Conservation (phyloP, 2,888 invertebrate species). For the Steinernema carpocapsae region DNA sequence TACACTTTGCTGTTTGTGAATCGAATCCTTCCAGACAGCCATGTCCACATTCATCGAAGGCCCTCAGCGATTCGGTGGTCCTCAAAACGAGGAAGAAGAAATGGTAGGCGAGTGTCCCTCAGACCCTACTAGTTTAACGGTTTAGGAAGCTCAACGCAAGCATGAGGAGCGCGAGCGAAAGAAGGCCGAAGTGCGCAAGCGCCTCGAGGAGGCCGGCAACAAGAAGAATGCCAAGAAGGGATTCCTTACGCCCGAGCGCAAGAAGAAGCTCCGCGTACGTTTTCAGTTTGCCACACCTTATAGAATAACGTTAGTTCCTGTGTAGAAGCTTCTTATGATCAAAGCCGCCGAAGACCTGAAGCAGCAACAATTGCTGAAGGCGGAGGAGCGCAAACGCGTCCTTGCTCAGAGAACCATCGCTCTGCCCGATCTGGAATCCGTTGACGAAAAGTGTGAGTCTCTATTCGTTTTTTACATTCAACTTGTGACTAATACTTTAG, state of each 20-base stretch:
- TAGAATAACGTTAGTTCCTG: not conserved
- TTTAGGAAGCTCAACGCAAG: slow-evolving; percentile 75
- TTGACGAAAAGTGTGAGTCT: slow-evolving; percentile 79
- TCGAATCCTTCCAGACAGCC: not conserved
- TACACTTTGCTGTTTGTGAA: not conserved
- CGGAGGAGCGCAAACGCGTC: slow-evolving; percentile 91
- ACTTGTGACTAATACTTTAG: not conserved
- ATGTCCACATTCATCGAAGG: not conserved
- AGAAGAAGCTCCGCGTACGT: slow-evolving; percentile 97
- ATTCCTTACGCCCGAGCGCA: slow-evolving; percentile 98
- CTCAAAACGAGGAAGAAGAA: slow-evolving; percentile 29
- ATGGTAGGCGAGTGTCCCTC: not conserved
- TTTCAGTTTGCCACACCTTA: not conserved
- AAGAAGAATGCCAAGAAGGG: slow-evolving; percentile 96
- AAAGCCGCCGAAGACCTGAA: slow-evolving; percentile 99
- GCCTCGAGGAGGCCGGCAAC: slow-evolving; percentile 96
- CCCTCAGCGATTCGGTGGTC: not conserved
- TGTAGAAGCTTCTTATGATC: slow-evolving; percentile 94
- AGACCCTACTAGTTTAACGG: not conserved
- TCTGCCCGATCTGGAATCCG: slow-evolving; percentile 85
- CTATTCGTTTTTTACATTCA: not conserved
- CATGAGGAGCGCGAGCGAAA: slow-evolving; percentile 95
- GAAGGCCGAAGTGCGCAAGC: slow-evolving; percentile 96
- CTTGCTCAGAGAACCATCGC: slow-evolving; percentile 91
- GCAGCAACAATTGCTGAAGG: slow-evolving; percentile 97